Evolutionary conservation across 2,113 vertebrate genomes (phyloP).

Genomic region (Craseonycteris thonglongyai): DNA sequence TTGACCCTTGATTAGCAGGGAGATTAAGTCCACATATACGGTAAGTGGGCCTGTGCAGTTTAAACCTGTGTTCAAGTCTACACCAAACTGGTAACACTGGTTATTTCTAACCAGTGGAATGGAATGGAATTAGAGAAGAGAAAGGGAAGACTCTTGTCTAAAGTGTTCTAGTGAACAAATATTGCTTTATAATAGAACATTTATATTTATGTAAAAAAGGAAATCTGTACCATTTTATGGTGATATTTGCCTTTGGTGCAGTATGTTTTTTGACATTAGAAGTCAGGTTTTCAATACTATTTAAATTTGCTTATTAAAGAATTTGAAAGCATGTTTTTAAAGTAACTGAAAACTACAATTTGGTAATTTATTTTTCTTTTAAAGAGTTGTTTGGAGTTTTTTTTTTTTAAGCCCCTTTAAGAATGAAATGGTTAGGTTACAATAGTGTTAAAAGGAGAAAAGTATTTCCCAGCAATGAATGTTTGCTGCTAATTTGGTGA

Average conservation of each 20-base stretch:
- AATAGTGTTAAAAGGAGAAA: neutral
- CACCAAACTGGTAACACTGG: neutral
- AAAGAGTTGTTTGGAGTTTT: constrained; percentile 4
- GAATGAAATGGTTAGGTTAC: neutral
- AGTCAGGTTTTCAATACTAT: neutral
- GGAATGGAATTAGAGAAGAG: neutral
- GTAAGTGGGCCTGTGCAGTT: no score
- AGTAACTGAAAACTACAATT: neutral
- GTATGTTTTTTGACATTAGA: neutral
- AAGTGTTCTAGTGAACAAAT: neutral
- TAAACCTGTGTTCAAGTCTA: neutral
- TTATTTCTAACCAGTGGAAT: neutral
- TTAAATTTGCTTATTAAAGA: neutral
- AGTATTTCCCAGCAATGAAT: neutral
- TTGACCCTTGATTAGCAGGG: neutral
- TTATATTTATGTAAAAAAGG: neutral
- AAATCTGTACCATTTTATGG: neutral
- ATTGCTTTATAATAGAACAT: neutral
- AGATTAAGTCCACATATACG: no score
- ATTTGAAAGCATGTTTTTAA: neutral
- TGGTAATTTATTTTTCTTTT: neutral
- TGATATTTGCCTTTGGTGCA: neutral
- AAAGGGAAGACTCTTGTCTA: neutral
- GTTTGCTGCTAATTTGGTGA: neutral
- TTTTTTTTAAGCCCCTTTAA: neutral